Evolutionary conservation across 30 jellyfish, hydroid and myxozoan species (phyloP).

Genomic region (Kudoa iwatai): DNA sequence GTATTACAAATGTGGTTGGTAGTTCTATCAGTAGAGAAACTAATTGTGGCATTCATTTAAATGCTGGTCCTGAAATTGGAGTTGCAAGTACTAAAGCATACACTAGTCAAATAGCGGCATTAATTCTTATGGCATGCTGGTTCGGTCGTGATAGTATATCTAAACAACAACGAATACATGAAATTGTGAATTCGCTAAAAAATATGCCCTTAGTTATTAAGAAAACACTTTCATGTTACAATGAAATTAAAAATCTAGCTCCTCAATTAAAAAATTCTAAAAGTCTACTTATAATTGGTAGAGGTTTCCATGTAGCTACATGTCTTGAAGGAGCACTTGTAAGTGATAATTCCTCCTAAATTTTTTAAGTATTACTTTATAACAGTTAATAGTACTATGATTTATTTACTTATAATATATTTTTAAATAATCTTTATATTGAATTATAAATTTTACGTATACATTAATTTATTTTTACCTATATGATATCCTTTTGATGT

Average conservation of each 20-base stretch:
- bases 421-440: no score
- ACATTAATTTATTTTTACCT: no score
- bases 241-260: not conserved
- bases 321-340: constrained; percentile 63
- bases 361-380: no score
- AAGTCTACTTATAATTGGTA: constrained; percentile 25
- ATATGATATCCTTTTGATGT: no score
- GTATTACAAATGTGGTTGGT: constrained; percentile 70
- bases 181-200: constrained; percentile 13
- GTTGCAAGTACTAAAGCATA: constrained; percentile 68
- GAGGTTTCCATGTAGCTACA: constrained; percentile 51
- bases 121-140: constrained; percentile 21
- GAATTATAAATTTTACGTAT: no score
- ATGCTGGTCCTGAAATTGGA: constrained; percentile 44
- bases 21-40: constrained; percentile 34
- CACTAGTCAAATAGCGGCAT: constrained; percentile 28
- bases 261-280: not conserved
- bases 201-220: constrained; percentile 5
- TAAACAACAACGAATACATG: constrained; percentile 9
- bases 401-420: no score
- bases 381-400: no score
- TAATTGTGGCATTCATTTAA: constrained; percentile 27
- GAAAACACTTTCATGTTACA: not conserved
- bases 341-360: no score
- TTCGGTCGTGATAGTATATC: constrained; percentile 21